Evolutionary conservation across 2,797 vertebrate genomes (phyloP), one percentile per base, ranked within the genome.

Genomic region (Cottoperca gobio): DNA sequence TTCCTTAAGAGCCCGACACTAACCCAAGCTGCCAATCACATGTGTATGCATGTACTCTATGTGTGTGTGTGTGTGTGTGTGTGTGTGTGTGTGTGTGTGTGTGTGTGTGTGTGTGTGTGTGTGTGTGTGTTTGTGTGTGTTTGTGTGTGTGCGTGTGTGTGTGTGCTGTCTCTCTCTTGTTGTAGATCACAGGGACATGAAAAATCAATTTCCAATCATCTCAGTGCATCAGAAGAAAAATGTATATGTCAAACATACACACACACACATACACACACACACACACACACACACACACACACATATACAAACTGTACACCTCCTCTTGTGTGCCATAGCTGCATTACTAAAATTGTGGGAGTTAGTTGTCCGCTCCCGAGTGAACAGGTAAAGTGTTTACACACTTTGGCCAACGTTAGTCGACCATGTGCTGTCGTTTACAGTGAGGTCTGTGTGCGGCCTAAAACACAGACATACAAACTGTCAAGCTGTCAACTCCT

Each of bases 191-290:
- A 55, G 40, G 63, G 55, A 74, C 39, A 70, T 60, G 70, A 60
- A 81, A 79, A 86, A 84, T 86, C 57, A 63, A 87, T 83, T 79
- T 87, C 58, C 52, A 85, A 84, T 88, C 65, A 86, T 81, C 66
- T 68, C 65, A 74, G 63, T 46, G 53, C 68, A 59, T 76, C 45
- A n/a, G 19, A 63, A 70, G 65, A 81, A 77, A 66, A 67, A 84
- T 83, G 59, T 23, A 4, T 23, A 53, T 64, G 46, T 80, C 48
- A 52, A 28, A 64, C 52, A 43, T 62, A 58, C 60, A 73, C 55
- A 59, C 21, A 46, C 31, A 43, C 33, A 43, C 53, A 35, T 28
- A 49, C 39, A 57, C 70, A 46, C 54, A 67, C n/a, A 46, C 14
- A 59, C 19, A 59, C 57, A 1, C 58, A 5, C 28, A 67, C 53